A percentile compares a stretch with the other conserved stretches of the same genome.
These are phyloP conservation scores for Vollenhovia emeryi DNA, from an alignment of 1,140 invertebrate species.

Conservation along the genomic window DNA sequence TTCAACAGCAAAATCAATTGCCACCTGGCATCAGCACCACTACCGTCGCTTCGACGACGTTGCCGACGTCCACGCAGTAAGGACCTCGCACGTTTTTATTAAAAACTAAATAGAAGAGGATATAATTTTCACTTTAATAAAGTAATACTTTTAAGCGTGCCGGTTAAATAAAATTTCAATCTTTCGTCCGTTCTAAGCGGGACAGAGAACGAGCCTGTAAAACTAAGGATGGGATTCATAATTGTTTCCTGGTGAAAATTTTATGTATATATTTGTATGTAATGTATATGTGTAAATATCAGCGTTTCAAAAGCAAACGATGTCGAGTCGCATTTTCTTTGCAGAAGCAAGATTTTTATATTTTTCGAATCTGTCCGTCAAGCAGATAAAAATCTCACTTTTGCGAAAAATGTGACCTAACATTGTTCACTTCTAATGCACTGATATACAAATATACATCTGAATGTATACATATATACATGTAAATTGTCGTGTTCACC, in stretches of 20 bases:
- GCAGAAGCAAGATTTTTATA: no score
- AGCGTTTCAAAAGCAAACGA: no score
- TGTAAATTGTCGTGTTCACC: background rate
- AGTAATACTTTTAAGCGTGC: slow-evolving; percentile 48
- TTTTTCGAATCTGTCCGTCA: no score
- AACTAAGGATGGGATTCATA: background rate
- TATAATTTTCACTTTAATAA: slow-evolving; percentile 62
- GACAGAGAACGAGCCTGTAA: background rate
- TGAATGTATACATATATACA: background rate
- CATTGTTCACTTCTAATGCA: no score
- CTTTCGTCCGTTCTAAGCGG: slow-evolving; percentile 1
- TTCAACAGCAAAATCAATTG: slow-evolving; percentile 75
- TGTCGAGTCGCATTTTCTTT: no score
- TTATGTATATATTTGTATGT: background rate
- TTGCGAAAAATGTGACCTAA: no score
- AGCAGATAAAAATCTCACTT: no score
- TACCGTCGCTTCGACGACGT: slow-evolving; percentile 64
- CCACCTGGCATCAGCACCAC: slow-evolving; percentile 50
- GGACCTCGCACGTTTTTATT: slow-evolving; percentile 17
- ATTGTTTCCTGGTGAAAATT: background rate
- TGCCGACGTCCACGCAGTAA: slow-evolving; percentile 75
- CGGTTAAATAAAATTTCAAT: slow-evolving; percentile 39
- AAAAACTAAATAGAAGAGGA: slow-evolving; percentile 20
- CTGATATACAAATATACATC: no score
- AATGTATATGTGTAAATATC: background rate